Evolutionary conservation across 2,797 vertebrate species (phyloP).

Genomic region (Characodon lateralis): DNA sequence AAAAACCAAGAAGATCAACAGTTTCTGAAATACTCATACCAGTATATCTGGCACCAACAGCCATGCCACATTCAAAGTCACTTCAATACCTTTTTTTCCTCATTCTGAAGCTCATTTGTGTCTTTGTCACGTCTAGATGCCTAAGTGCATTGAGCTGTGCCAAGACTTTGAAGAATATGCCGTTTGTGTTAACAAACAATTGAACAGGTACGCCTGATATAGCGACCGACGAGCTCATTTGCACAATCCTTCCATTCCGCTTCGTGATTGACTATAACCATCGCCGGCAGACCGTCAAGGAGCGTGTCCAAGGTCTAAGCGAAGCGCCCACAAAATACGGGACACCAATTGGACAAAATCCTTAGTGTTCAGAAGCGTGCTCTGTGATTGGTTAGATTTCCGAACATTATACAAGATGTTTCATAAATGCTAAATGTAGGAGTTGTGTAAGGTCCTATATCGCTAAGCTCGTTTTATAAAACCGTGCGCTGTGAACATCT

Average conservation of each 20-base stretch:
- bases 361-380: neutral
- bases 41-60: neutral
- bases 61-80: neutral
- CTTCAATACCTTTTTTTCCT: neutral
- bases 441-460: conserved; percentile 54
- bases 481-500: neutral
- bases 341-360: conserved; percentile 51
- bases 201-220: neutral
- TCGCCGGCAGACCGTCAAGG: neutral
- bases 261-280: too few relatives aligned
- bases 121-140: neutral
- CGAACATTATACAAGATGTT: conserved; percentile 72
- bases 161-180: neutral
- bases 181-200: neutral
- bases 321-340: neutral
- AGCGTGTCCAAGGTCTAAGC: neutral
- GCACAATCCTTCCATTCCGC: neutral
- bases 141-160: neutral
- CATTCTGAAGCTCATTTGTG: neutral
- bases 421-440: conserved; percentile 45
- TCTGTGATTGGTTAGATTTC: conserved; percentile 60
- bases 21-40: neutral
- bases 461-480: neutral
- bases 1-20: neutral
- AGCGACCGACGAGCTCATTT: neutral